Evolutionary conservation across 2,888 invertebrate genomes (phyloP), one percentile per base, ranked within the genome.

Genomic region (Drosophila siamana): DNA sequence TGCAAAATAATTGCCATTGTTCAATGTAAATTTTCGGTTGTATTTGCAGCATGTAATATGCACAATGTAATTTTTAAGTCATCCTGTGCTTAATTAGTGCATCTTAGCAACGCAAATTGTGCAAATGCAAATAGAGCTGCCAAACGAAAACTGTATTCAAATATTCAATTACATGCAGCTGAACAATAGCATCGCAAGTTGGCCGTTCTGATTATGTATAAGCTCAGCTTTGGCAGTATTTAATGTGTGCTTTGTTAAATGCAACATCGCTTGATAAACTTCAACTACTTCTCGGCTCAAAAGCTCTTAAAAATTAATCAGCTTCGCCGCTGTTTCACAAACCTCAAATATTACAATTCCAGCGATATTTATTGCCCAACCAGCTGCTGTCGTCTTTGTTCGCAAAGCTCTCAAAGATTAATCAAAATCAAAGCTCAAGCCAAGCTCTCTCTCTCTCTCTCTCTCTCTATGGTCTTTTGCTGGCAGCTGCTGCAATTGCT

Each of bases 1-100:
- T n/a, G 5, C 11, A 28, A 41, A 43, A 48, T 33, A 47, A 59
- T 57, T 41, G 33, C 30, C 43, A 69, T 67, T 67, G 59, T 50
- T 59, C 40, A 41, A 36, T 57, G 56, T 24, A 28, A 70, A 51
- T 46, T 28, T 44, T 33, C 16, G 8, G 13, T 9, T 13, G 19
- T 24, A 33, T n/a, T 44, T 7, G 30, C 24, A 6, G 33, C 13
- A 30, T 51, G 36, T 26, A 11, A 26, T 63, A 64, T 64, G 56
- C 30, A 16, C 41, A 28, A n/a, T n/a, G n/a, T n/a, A n/a, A n/a
- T 38, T 19, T 24, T 30, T 46, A 38, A 61, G 16, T 19, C 26
- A 52, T 43, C 54, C 33, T 38, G 6, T 41, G 5, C 43, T 26
- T 44, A 55, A 74, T 74, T 74, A 36, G 15, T 36, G 38, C 30